Percentiles rank a stretch among this genome's conserved stretches.
Evolutionary conservation across 1,140 invertebrate genomes (phyloP).

Genomic region (Lepidurus apus): DNA sequence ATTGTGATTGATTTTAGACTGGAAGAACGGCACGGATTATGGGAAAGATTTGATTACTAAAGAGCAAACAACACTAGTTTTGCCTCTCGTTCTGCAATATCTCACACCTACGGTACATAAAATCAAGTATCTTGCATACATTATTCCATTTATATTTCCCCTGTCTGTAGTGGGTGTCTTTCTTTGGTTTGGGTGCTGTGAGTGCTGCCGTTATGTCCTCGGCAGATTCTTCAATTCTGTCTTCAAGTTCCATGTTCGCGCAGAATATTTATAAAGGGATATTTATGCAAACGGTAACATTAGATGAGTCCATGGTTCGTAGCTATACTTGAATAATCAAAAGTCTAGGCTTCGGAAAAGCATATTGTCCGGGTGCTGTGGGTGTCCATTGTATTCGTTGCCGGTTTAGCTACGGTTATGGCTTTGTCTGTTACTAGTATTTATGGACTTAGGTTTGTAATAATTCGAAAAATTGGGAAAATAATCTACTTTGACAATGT

Average conservation of each 20-base stretch:
- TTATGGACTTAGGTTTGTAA: constrained; percentile 65
- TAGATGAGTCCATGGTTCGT: not conserved
- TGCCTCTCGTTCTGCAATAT: constrained; percentile 69
- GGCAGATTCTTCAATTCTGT: constrained; percentile 69
- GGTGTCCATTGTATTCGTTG: constrained; percentile 61
- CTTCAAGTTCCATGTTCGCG: constrained; percentile 74
- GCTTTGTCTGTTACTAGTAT: constrained; percentile 68
- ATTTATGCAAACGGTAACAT: constrained; percentile 58
- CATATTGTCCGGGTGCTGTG: constrained; percentile 72
- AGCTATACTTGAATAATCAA: not conserved
- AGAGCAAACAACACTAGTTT: constrained; percentile 56
- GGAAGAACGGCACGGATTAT: constrained; percentile 53
- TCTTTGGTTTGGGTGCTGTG: constrained; percentile 69
- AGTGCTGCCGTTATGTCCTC: constrained; percentile 78
- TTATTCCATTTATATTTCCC: constrained; percentile 32
- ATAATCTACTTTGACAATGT: not conserved
- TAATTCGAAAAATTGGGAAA: not conserved
- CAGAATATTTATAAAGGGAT: constrained; percentile 70
- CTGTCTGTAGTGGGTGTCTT: constrained; percentile 50
- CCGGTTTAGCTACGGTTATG: constrained; percentile 61
- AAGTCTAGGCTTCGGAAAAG: constrained; percentile 58
- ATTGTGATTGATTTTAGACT: constrained; percentile 49
- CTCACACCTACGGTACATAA: constrained; percentile 56
- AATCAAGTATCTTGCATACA: constrained; percentile 9
- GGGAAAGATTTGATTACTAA: constrained; percentile 46